phyloP scores from a whole-genome alignment of 1,140 invertebrate genomes.

The Rhopalosiphum padi region DNA sequence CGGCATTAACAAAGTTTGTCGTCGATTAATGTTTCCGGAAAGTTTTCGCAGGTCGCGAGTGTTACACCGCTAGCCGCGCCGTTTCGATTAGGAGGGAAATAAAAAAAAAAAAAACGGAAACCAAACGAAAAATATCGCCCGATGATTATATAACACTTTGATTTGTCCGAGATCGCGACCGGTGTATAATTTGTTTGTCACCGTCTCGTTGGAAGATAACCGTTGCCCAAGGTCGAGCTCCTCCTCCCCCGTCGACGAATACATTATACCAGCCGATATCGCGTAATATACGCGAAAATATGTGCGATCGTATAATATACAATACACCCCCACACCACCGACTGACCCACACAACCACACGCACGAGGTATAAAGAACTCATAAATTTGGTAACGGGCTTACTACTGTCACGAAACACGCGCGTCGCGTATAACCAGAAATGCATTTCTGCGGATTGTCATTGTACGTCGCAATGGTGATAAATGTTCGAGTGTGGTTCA shows the following conservation, averaged over 20 bases:
- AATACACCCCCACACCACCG: not conserved
- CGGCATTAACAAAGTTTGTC: not conserved
- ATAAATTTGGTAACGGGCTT: constrained; percentile 46
- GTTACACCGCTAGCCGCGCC: not conserved
- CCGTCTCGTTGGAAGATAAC: not conserved
- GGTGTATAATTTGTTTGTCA: not conserved
- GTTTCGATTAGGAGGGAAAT: not conserved
- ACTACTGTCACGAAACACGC: constrained; percentile 6
- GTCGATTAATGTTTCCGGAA: not conserved
- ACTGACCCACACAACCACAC: not conserved
- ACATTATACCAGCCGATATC: not conserved
- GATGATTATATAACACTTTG: not conserved
- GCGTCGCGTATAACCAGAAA: not conserved
- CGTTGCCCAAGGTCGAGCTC: not conserved
- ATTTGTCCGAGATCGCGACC: not conserved
- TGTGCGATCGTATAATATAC: not conserved
- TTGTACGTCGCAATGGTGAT: constrained; percentile 36
- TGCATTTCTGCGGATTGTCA: constrained; percentile 15
- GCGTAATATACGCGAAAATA: not conserved
- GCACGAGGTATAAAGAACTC: not conserved
- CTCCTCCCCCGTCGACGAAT: not conserved
- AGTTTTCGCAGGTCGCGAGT: not conserved
- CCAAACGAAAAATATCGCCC: not conserved
- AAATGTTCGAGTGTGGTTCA: not conserved
- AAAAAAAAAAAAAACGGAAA: not conserved